Evolutionary conservation across 2,797 vertebrate genomes (phyloP).

Genomic region (Chiroxiphia lanceolata): DNA sequence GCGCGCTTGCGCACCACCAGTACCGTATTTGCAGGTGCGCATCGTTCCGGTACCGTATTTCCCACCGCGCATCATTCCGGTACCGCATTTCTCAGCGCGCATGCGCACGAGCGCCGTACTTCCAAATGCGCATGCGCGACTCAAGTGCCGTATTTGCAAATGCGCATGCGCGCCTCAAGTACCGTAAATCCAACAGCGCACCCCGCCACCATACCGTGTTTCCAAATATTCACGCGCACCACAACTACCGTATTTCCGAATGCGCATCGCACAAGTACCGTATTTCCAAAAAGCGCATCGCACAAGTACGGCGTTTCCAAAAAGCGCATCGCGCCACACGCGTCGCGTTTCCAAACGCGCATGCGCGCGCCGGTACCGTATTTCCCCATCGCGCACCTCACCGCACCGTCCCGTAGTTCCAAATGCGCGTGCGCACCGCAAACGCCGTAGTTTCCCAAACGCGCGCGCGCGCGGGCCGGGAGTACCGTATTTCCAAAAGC

Average conservation of each 20-base stretch:
- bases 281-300: background rate
- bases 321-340: background rate
- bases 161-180: rapidly evolving
- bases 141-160: rapidly evolving
- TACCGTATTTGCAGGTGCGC: background rate
- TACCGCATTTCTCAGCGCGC: rapidly evolving
- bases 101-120: background rate
- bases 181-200: background rate
- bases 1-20: rapidly evolving
- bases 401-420: background rate
- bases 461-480: too few species aligned
- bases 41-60: too few species aligned
- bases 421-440: rapidly evolving
- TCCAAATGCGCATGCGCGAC: background rate
- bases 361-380: rapidly evolving
- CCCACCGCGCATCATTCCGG: rapidly evolving
- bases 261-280: rapidly evolving
- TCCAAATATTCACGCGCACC: too few species aligned
- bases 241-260: background rate
- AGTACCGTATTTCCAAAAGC: too few species aligned
- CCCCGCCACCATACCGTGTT: too few species aligned
- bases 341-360: background rate
- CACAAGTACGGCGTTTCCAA: background rate
- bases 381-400: too few species aligned
- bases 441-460: too few species aligned